Evolutionary conservation across 2,888 invertebrate species (phyloP), one percentile per base, ranked within the genome.

Genomic region (Xestobium rufovillosum): DNA sequence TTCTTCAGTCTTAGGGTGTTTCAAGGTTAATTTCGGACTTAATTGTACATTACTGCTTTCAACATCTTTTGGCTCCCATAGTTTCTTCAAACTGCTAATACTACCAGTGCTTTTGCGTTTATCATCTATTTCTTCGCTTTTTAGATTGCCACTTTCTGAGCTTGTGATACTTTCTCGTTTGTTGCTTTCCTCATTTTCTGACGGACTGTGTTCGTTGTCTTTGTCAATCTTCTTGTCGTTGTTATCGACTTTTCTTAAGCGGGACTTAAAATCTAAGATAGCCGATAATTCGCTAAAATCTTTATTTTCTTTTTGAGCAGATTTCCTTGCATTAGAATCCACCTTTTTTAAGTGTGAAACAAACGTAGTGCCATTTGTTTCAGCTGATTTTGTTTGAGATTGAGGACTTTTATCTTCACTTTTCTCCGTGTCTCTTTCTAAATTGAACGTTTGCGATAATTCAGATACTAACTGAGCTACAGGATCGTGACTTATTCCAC

Each of bases 91-190:
- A 64, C 88, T 91, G 61, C 83, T 89, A 57, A 92, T 92, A 67
- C 89, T 89, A 43, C 91, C 91, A 31, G 90, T 90, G 64, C 90
- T 90, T 48, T 87, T 82, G 9, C 91, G 74, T 62, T 90, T 91
- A 60, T 88, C 87, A 34, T 88, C 86, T 10, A 76, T 78, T 33
- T 83, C 84, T 4, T 73, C 78, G 16, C 62, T 56, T 50, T 64
- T 64, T 31, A 61, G 43, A 45, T 70, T 65, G 4, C 61, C 60
- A 41, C 64, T 64, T 39, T 66, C 66, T 0, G 63, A 61, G 50
- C 67, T 65, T 9, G 65, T 64, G 2, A 64, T 63, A 42, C 66
- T 69, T 49, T 71, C 68, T 31, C 67, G 56, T 48, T 67, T 67
- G 38, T 63, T 65, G 31, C 49, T 43, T 43, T 60, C 56, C 41